Evolutionary conservation across 2,888 invertebrate genomes (phyloP).

Genomic region (Apocheima hispidaria): DNA sequence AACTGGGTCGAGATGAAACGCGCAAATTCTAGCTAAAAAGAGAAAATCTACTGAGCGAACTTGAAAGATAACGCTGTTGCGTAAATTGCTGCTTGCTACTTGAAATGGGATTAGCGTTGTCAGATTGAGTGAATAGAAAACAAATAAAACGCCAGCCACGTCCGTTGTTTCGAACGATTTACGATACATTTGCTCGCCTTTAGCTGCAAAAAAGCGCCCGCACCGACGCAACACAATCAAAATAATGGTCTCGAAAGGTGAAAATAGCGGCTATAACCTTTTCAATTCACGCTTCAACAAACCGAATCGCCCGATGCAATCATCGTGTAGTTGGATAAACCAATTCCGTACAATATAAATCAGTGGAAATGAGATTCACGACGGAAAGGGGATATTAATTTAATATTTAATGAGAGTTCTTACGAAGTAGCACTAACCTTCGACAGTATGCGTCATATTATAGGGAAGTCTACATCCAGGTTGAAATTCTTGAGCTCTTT

Average conservation of each 20-base stretch:
- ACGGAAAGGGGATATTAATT: slow-evolving; percentile 58
- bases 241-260: slow-evolving; percentile 38
- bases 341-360: slow-evolving; percentile 68
- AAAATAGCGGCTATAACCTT: slow-evolving; percentile 47
- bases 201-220: slow-evolving; percentile 32
- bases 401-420: slow-evolving; percentile 55
- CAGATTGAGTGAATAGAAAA: slow-evolving; percentile 42
- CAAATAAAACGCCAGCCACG: slow-evolving; percentile 30
- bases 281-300: slow-evolving; percentile 67
- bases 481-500: slow-evolving; percentile 65
- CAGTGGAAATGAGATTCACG: slow-evolving; percentile 60
- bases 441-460: slow-evolving; percentile 55
- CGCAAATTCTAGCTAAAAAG: slow-evolving; percentile 65
- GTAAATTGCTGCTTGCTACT: slow-evolving; percentile 56
- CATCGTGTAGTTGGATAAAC: slow-evolving; percentile 65
- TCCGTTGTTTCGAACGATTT: slow-evolving; percentile 33
- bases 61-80: slow-evolving; percentile 57
- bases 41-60: slow-evolving; percentile 60
- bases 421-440: slow-evolving; percentile 54
- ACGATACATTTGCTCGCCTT: slow-evolving; percentile 35
- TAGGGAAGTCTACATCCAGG: slow-evolving; percentile 54
- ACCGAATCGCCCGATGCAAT: slow-evolving; percentile 65
- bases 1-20: slow-evolving; percentile 61
- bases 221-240: slow-evolving; percentile 32
- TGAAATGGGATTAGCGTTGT: slow-evolving; percentile 56